Evolutionary conservation across 2,888 invertebrate genomes (phyloP).

Genomic region (Eristalinus aeneus): DNA sequence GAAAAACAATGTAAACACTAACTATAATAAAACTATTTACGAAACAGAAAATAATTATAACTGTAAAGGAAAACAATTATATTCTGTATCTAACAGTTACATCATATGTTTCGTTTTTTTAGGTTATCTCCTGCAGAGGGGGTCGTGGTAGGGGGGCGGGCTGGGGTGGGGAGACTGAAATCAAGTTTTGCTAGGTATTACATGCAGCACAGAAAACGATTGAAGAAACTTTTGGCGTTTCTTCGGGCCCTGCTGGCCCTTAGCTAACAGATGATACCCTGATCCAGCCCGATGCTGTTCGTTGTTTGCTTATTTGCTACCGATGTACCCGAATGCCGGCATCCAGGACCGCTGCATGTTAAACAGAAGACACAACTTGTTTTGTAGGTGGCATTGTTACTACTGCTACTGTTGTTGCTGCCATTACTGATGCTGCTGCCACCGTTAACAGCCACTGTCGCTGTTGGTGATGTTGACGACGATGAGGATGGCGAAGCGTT

Average conservation of each 20-base stretch:
- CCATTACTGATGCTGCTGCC: slow-evolving; percentile 18
- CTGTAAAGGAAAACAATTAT: slow-evolving; percentile 18
- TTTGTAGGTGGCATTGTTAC: slow-evolving; percentile 69
- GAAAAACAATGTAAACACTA: slow-evolving; percentile 40
- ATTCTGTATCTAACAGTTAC: neutral
- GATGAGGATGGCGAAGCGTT: slow-evolving; percentile 50
- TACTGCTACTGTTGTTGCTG: slow-evolving; percentile 26
- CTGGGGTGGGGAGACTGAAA: neutral
- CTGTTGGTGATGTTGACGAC: neutral
- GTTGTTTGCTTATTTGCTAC: slow-evolving; percentile 77
- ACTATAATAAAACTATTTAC: too few species aligned
- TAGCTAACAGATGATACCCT: slow-evolving; percentile 81
- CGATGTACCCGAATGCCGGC: slow-evolving; percentile 74
- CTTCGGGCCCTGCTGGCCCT: slow-evolving; percentile 79
- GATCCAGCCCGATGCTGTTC: slow-evolving; percentile 79
- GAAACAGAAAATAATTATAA: slow-evolving; percentile 54
- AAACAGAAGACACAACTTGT: slow-evolving; percentile 74
- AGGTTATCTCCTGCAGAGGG: neutral
- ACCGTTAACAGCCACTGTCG: slow-evolving; percentile 25
- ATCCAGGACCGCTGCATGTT: slow-evolving; percentile 74
- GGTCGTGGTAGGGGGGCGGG: neutral
- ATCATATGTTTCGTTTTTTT: neutral
- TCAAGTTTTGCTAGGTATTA: slow-evolving; percentile 73
- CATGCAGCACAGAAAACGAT: slow-evolving; percentile 80
- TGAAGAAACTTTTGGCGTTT: slow-evolving; percentile 81